These are phyloP conservation scores for Pseudotriccus pelzelni DNA, from an alignment of 2,797 vertebrate species.

Conservation along the genomic window DNA sequence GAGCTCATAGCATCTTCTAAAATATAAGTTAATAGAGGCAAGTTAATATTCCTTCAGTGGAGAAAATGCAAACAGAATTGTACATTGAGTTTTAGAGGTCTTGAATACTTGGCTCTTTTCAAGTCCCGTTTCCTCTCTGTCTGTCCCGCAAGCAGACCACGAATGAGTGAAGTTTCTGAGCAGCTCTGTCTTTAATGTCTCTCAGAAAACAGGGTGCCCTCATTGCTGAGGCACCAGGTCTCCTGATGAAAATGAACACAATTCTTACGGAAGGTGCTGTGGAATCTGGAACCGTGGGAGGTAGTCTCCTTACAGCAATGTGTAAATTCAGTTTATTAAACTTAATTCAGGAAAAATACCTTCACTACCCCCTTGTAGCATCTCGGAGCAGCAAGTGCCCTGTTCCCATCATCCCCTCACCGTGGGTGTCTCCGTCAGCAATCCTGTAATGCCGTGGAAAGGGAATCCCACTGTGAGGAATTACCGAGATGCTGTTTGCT, in stretches of 20 bases:
- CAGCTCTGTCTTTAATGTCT: neutral
- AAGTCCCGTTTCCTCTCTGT: neutral
- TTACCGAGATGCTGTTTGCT: neutral
- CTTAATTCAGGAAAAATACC: neutral
- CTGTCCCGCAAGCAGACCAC: neutral
- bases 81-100: neutral
- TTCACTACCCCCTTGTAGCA: neutral
- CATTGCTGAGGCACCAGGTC: neutral
- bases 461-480: neutral
- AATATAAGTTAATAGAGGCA: neutral
- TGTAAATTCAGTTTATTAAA: neutral
- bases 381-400: neutral
- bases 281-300: neutral
- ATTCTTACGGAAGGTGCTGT: neutral
- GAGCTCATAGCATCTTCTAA: neutral
- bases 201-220: neutral
- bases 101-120: neutral
- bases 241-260: neutral
- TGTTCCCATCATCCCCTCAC: neutral
- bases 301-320: neutral
- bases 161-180: neutral
- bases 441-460: neutral
- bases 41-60: neutral
- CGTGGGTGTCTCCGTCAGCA: neutral
- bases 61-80: neutral